Evolutionary conservation across 2,888 invertebrate species (phyloP).

Genomic region (Acleris emargana): DNA sequence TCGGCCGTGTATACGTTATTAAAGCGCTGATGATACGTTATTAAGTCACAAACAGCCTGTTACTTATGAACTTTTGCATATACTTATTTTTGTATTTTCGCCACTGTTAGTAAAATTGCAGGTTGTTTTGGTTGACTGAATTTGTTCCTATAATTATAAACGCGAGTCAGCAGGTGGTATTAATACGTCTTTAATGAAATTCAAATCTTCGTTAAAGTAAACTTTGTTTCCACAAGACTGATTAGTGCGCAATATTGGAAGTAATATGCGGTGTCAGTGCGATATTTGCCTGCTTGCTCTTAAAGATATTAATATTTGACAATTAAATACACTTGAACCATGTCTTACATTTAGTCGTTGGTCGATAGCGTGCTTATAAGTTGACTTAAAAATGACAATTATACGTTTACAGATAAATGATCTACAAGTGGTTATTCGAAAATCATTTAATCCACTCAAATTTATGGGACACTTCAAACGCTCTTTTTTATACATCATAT

Average conservation of each 20-base stretch:
- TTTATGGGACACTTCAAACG: no score
- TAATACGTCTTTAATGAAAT: conserved; percentile 33
- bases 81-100: neutral
- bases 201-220: conserved; percentile 32
- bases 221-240: conserved; percentile 34
- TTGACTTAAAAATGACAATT: no score
- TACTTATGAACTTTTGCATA: no score
- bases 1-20: no score
- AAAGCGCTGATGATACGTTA: no score
- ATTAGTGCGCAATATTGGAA: conserved; percentile 28
- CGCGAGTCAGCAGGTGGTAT: conserved; percentile 24
- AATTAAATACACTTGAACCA: neutral
- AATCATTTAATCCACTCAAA: no score
- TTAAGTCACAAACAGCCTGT: no score
- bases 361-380: no score
- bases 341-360: no score
- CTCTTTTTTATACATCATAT: no score
- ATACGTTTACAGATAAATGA: no score
- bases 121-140: conserved; percentile 10
- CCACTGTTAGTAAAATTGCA: neutral
- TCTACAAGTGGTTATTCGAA: no score
- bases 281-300: neutral
- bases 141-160: conserved; percentile 14
- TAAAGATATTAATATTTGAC: neutral
- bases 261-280: conserved; percentile 19